phyloP scores from a whole-genome alignment of 2,113 vertebrate genomes.

The Willisornis vidua region DNA sequence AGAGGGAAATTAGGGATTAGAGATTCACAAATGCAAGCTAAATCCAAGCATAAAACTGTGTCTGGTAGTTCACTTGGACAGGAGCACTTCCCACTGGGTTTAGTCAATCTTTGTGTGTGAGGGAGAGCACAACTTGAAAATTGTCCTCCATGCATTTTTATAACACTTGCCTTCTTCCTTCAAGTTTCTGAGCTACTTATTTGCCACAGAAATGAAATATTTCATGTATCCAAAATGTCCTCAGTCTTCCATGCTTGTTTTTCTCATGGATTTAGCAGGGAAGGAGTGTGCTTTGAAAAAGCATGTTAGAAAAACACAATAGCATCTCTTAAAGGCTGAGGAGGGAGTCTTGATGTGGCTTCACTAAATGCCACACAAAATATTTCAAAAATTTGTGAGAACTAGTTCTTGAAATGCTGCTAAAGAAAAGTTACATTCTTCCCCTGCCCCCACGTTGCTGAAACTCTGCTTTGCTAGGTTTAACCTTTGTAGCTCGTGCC shows the following conservation, averaged over 20 bases:
- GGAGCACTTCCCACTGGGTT: neutral
- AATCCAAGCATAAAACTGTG: neutral
- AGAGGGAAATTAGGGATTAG: neutral
- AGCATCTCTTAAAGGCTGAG: constrained; percentile 11
- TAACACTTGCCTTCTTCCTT: neutral
- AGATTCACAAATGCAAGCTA: neutral
- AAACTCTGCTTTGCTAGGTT: neutral
- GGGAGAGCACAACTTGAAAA: neutral
- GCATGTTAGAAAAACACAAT: neutral
- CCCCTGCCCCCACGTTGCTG: constrained; percentile 6
- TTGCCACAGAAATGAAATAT: neutral
- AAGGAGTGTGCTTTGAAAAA: neutral
- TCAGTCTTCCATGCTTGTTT: neutral
- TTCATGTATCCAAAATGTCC: neutral
- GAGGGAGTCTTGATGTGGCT: constrained; percentile 20
- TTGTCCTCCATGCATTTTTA: neutral
- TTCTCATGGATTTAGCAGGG: neutral
- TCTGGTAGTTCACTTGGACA: neutral
- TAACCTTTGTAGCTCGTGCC: neutral
- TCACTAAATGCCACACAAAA: neutral
- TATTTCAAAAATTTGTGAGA: constrained; percentile 51
- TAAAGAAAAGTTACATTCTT: constrained; percentile 53
- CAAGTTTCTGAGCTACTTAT: neutral
- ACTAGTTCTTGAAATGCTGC: neutral
- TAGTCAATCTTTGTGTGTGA: neutral